phyloP scores from a whole-genome alignment of 2,797 vertebrate species.

The Cephalopachus bancanus region DNA sequence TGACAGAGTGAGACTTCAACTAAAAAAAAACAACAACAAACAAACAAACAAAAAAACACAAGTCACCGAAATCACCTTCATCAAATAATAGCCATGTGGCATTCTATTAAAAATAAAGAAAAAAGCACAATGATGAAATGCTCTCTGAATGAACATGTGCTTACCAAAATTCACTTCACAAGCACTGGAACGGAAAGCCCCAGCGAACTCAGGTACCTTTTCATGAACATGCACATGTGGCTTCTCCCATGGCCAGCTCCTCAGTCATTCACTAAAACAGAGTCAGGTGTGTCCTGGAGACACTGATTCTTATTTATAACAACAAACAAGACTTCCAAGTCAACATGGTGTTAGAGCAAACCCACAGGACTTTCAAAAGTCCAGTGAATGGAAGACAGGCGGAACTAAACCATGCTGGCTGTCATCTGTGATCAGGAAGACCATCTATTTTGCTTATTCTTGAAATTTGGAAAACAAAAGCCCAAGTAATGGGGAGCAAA shows the following conservation, averaged over 20 bases:
- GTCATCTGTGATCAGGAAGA: neutral
- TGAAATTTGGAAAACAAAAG: neutral
- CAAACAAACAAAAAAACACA: neutral
- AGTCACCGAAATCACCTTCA: neutral
- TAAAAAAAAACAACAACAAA: too few relatives aligned
- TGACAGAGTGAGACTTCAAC: too few relatives aligned
- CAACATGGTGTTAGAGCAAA: slow-evolving; percentile 16
- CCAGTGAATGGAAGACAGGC: neutral
- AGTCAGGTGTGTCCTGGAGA: slow-evolving; percentile 52
- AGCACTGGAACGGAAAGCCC: neutral
- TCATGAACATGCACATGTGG: neutral
- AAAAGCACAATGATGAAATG: neutral
- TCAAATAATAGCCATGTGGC: neutral
- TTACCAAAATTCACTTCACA: neutral
- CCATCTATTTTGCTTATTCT: neutral
- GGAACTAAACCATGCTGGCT: neutral
- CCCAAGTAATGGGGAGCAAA: fast-evolving
- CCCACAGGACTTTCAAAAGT: neutral
- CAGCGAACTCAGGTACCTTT: neutral
- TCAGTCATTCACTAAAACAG: neutral
- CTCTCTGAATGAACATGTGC: neutral
- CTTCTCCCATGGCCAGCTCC: neutral
- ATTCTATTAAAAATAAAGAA: neutral
- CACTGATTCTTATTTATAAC: neutral
- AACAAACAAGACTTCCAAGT: slow-evolving; percentile 33